A percentile compares a stretch with the other conserved stretches of the same genome.
phyloP scores from a whole-genome alignment of 2,113 vertebrate genomes.

The Cynocephalus volans region DNA sequence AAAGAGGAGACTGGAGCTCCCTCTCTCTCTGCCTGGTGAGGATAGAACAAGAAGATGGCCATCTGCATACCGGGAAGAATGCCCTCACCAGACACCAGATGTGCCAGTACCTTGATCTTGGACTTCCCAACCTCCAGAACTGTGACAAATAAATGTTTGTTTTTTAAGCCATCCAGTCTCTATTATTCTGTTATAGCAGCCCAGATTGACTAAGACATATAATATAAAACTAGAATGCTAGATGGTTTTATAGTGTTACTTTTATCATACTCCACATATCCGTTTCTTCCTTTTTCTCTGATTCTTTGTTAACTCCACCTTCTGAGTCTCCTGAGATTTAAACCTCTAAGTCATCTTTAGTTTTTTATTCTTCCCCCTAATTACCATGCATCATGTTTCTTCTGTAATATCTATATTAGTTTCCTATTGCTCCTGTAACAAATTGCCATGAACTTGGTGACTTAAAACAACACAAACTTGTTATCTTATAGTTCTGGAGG shows the following conservation, averaged over 20 bases:
- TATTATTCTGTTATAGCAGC: not conserved
- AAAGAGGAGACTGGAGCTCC: not conserved
- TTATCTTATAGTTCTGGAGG: not conserved
- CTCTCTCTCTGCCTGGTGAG: not conserved
- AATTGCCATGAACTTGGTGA: not conserved
- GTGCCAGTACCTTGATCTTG: not conserved
- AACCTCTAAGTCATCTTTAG: not conserved
- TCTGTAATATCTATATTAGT: not conserved
- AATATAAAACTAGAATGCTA: not conserved
- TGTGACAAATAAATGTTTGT: not conserved
- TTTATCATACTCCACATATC: not conserved
- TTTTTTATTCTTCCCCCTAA: not conserved
- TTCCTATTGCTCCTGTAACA: not conserved
- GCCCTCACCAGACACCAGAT: not conserved
- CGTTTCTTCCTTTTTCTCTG: constrained; percentile 14
- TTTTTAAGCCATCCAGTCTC: not conserved
- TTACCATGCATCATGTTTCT: not conserved
- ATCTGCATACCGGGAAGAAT: not conserved
- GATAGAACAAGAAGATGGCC: not conserved
- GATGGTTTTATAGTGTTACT: not conserved
- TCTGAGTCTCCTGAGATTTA: not conserved
- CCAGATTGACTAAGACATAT: not conserved
- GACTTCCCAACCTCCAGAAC: not conserved
- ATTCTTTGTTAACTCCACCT: not conserved
- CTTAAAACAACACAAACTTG: not conserved